Evolutionary conservation across 2,797 vertebrate species (phyloP), one percentile per base, ranked within the genome.

Genomic region (Pogoniulus pusillus): DNA sequence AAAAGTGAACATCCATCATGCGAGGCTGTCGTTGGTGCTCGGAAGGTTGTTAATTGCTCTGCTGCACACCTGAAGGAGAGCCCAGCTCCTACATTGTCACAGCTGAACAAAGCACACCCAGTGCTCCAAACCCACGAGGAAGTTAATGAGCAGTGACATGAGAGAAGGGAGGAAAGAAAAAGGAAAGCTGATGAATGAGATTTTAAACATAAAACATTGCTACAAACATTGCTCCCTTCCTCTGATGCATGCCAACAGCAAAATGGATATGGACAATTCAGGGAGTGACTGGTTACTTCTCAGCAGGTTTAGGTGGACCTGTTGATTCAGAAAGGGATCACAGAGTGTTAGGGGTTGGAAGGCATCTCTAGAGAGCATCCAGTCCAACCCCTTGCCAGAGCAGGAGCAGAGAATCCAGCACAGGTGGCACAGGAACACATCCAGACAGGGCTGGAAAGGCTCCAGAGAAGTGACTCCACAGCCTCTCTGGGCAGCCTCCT

Each of bases 51-150:
- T 93, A 95, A 89, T 80, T 93, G 75, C 86, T 93, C 76, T 84
- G 49, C 72, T 89, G 83, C 84, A 85, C 54, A 90, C 58, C 78
- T 93, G 90, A 93, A 91, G 81, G 51, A 91, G 93, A 90, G 22
- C 7, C 32, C 57, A 86, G 83, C 93, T 82, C 84, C 70, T 65
- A 51, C 69, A 41, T 71, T 62, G 41, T 82, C 85, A 41, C 37
- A 82, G 64, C 71, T 82, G 64, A 94, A 91, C 47, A 96, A 92
- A 93, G 74, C 68, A 66, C 32, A 76, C 69, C 41, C 72, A 74
- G 75, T 54, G 30, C 71, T 85, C 78, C 85, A 77, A 93, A 72
- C 76, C 90, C 82, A 16, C 47, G 62, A 85, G 22, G 34, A 89
- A 74, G 22, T 26, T 49, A 43, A 71, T 82, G 76, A 93, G 58